Percentiles rank a stretch among this genome's conserved stretches.
Evolutionary conservation across 2,797 vertebrate genomes (phyloP).

Genomic region (Halcyon chelicuti): DNA sequence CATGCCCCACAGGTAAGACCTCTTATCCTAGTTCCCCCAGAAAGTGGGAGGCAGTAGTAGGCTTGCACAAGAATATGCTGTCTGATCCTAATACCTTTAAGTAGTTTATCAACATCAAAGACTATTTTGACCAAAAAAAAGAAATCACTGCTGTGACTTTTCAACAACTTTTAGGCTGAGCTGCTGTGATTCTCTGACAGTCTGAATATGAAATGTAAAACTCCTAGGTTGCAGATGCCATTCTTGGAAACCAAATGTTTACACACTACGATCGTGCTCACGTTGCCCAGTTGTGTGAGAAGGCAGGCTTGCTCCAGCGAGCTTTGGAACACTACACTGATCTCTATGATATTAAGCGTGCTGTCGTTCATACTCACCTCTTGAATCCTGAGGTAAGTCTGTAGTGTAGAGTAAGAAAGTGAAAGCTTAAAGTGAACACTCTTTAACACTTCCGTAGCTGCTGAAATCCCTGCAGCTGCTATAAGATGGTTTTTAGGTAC

Average conservation of each 20-base stretch:
- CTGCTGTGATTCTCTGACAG: background rate
- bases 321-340: constrained; percentile 92
- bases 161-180: background rate
- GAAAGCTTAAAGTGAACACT: background rate
- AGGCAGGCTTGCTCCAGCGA: constrained; percentile 91
- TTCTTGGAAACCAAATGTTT: constrained; percentile 96
- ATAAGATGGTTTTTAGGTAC: background rate
- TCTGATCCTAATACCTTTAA: background rate
- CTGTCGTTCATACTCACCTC: constrained; percentile 90
- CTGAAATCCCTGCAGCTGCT: background rate
- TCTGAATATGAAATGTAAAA: background rate
- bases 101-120: background rate
- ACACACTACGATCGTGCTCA: constrained; percentile 92
- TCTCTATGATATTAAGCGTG: constrained; percentile 90
- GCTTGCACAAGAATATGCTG: background rate
- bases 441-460: background rate
- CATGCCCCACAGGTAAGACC: constrained; percentile 89
- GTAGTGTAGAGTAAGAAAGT: background rate
- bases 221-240: constrained; percentile 91
- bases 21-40: background rate
- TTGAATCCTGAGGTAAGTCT: constrained; percentile 90
- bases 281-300: constrained; percentile 93
- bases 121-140: background rate
- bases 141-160: background rate
- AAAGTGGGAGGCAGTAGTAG: background rate